Evolutionary conservation across 2,113 vertebrate genomes (phyloP).

Genomic region (Talpa occidentalis): DNA sequence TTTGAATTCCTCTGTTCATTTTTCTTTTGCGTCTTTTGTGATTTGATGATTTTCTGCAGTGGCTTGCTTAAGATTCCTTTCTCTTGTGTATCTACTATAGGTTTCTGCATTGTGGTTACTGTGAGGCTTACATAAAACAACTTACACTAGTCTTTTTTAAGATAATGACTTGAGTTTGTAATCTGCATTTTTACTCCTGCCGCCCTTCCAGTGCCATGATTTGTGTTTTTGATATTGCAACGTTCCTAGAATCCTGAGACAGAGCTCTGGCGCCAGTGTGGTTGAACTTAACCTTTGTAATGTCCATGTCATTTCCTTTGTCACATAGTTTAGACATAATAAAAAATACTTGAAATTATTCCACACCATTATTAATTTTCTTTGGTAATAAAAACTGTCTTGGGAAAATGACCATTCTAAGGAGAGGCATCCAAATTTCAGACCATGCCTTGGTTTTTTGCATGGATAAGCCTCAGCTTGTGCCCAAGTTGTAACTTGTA

Average conservation of each 20-base stretch:
- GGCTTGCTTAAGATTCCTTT: background rate
- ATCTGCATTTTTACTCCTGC: background rate
- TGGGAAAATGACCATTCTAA: background rate
- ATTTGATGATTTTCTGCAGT: background rate
- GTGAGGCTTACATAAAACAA: conserved; percentile 2
- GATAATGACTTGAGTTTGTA: background rate
- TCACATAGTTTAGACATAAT: background rate
- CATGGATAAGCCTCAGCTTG: background rate
- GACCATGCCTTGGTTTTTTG: background rate
- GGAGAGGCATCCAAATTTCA: background rate
- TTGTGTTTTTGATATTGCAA: background rate
- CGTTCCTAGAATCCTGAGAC: background rate
- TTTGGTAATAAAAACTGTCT: conserved; percentile 13
- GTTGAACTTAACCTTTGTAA: background rate
- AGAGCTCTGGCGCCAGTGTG: background rate
- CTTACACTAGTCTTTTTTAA: background rate
- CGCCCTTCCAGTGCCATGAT: background rate
- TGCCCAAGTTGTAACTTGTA: background rate
- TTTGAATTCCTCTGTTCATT: background rate
- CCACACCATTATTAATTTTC: background rate
- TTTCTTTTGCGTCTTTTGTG: background rate
- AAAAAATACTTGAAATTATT: background rate
- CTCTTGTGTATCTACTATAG: background rate
- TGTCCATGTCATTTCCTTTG: background rate
- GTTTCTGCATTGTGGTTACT: background rate